Base-by-base conservation (phyloP, 2,113 vertebrate species). In the Callipepla californica region DNA sequence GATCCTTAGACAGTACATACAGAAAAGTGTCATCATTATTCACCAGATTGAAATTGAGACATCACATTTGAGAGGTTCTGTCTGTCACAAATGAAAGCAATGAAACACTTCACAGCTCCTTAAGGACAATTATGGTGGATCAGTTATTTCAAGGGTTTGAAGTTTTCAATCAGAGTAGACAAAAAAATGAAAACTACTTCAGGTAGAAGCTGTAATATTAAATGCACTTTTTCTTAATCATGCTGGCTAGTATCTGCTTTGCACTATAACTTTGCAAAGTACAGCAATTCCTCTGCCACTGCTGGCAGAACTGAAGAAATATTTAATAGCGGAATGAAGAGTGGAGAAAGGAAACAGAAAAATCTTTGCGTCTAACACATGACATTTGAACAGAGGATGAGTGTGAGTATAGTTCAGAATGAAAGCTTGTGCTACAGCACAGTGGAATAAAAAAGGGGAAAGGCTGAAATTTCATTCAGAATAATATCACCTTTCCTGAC, bases 41-140 rank as follows among this genome's bases (percentile, higher is more conserved):
- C 62, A 91, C 65, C 44, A 84, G 61, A 84, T 59, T 93, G 89
- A 94, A 94, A 89, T 76, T 40, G 94, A 83, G 73, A 87, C 77
- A 91, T 85, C 72, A 73, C 9, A 80, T 84, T 75, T 74, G 70
- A 94, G 73, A 94, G 55, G 57, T 81, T 85, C 82, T 93, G 61
- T 89, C 80, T 50, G 21, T 78, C 30, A 85, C 34, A 73, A 65
- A 92, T 88, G 40, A 26, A 57, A 91, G 42, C 38, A 74, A 69
- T 15, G 12, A 90, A 57, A 80, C 73, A 38, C 79, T 80, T 77
- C 17, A 58, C 12, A 12, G 1, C 2, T 5, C 68, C 76, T 90
- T 78, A 86, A 70, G 53, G 82, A 80, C 44, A 70, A 67, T 70
- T 45, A 75, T 28, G 44, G 17, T 53, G 21, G 7, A 36, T 86